phyloP scores from a whole-genome alignment of 2,113 vertebrate species.

The Leucoraja erinaceus region DNA sequence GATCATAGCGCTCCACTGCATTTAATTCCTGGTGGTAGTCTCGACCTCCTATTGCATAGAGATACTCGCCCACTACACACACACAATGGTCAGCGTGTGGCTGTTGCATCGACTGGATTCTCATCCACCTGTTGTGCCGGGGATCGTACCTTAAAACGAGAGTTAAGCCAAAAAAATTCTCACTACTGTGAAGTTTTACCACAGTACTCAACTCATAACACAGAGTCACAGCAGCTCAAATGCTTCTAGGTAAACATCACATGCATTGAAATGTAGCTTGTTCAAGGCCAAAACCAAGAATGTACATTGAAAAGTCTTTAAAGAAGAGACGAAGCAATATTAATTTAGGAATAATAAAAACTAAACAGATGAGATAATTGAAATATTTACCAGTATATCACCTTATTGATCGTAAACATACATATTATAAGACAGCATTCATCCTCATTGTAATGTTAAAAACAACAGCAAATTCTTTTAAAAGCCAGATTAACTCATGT shows the following conservation, averaged over 20 bases:
- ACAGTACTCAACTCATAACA: background rate
- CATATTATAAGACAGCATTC: background rate
- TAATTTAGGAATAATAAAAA: too few species aligned
- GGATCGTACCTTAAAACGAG: conserved; percentile 77
- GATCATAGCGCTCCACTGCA: conserved; percentile 86
- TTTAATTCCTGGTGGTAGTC: conserved; percentile 83
- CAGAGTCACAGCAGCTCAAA: background rate
- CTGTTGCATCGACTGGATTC: conserved; percentile 80
- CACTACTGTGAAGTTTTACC: background rate
- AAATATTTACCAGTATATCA: background rate
- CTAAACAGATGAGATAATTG: background rate
- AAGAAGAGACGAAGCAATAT: too few species aligned
- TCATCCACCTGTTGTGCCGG: conserved; percentile 86
- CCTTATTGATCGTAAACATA: background rate
- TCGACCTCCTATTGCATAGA: conserved; percentile 86
- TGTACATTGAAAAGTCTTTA: background rate
- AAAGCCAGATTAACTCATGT: too few species aligned
- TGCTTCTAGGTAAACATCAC: background rate
- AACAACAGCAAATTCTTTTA: background rate
- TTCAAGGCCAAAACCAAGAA: background rate
- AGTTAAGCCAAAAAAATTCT: conserved; percentile 39
- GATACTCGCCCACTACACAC: conserved; percentile 71
- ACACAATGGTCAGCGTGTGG: conserved; percentile 87
- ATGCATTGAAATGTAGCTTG: background rate
- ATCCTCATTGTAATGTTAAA: background rate